Conservation (phyloP, 2,888 invertebrate species). For the Drosophila falleni region DNA sequence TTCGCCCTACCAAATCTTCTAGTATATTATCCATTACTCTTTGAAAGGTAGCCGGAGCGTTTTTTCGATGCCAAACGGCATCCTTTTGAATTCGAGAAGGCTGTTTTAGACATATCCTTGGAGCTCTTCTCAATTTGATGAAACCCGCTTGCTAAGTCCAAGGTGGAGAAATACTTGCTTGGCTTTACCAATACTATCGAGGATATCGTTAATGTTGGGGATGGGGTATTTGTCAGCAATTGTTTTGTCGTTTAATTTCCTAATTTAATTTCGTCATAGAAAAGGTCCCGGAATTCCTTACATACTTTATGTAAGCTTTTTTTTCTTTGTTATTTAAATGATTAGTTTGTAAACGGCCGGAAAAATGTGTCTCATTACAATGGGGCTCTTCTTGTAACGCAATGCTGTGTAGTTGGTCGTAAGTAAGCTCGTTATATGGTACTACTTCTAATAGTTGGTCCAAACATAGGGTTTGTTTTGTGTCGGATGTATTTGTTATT, state of each 20-base stretch:
- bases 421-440: neutral
- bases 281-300: constrained; percentile 10
- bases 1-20: neutral
- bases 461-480: neutral
- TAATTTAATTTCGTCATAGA: neutral
- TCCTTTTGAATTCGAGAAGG: too few species aligned
- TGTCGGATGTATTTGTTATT: neutral
- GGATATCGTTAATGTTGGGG: too few species aligned
- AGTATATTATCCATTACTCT: constrained; percentile 1
- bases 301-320: neutral
- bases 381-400: neutral
- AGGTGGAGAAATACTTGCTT: too few species aligned
- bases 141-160: too few species aligned
- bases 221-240: too few species aligned
- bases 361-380: neutral
- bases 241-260: neutral
- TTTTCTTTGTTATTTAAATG: neutral
- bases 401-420: neutral
- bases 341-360: neutral
- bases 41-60: too few species aligned
- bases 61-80: too few species aligned
- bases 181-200: too few species aligned
- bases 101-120: too few species aligned
- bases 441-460: neutral
- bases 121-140: too few species aligned